phyloP scores from a whole-genome alignment of 1,140 invertebrate species.

The Drosophila mauritiana region DNA sequence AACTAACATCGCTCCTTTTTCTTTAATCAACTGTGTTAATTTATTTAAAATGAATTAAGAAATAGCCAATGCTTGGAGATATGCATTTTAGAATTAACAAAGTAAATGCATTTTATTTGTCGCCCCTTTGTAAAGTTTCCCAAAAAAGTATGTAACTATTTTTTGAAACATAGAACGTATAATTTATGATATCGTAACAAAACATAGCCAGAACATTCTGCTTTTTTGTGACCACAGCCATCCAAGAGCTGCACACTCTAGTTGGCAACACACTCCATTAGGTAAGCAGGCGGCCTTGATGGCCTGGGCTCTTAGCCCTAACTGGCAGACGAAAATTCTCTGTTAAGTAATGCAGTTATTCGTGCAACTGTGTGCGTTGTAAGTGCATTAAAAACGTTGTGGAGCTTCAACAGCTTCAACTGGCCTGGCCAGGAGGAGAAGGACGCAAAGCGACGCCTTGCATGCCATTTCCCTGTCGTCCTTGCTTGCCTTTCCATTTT shows the following conservation, averaged over 20 bases:
- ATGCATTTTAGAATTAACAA: too few relatives aligned
- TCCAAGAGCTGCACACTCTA: background rate
- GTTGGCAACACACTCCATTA: constrained; percentile 42
- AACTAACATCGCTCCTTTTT: too few relatives aligned
- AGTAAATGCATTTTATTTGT: too few relatives aligned
- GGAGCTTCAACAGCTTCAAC: constrained; percentile 31
- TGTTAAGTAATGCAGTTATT: constrained; percentile 50
- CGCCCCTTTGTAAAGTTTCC: too few relatives aligned
- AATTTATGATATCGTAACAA: background rate
- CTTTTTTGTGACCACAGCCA: background rate
- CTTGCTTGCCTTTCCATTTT: constrained; percentile 53
- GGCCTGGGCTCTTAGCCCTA: constrained; percentile 11
- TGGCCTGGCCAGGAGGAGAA: constrained; percentile 8
- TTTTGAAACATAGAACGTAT: background rate
- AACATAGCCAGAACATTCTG: background rate
- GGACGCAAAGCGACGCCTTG: constrained; percentile 20
- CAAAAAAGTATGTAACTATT: too few relatives aligned
- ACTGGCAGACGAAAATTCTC: constrained; percentile 35
- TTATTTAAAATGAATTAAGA: too few relatives aligned
- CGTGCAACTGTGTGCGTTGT: constrained; percentile 24
- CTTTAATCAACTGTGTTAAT: background rate
- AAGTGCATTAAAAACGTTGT: constrained; percentile 60
- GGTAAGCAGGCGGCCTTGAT: constrained; percentile 17
- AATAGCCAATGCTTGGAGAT: too few relatives aligned
- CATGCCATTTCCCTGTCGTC: constrained; percentile 49